Conservation (phyloP, 2,888 invertebrate species). For the Miltochrista miniata region DNA sequence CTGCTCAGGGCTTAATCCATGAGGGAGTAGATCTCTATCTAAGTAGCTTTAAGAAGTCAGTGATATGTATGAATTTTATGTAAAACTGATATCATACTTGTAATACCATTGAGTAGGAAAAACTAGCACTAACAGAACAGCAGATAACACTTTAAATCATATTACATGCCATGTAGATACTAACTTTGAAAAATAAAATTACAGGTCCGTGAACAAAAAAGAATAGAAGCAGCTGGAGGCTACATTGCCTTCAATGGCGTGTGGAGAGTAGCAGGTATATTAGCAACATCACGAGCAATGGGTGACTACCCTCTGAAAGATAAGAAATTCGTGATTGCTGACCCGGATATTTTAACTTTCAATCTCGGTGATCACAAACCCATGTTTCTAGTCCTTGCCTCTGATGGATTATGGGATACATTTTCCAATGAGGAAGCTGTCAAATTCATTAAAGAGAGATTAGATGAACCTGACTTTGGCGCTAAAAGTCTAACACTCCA, state of each 20-base stretch:
- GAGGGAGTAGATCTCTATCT: too few relatives aligned
- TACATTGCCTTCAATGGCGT: slow-evolving; percentile 98
- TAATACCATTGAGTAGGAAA: too few relatives aligned
- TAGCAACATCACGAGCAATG: slow-evolving; percentile 96
- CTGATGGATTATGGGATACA: slow-evolving; percentile 98
- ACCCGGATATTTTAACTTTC: slow-evolving; percentile 97
- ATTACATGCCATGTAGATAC: too few relatives aligned
- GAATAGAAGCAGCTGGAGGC: slow-evolving; percentile 97
- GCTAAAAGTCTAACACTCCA: slow-evolving; percentile 96
- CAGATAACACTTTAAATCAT: too few relatives aligned
- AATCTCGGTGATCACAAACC: slow-evolving; percentile 94
- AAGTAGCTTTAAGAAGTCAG: too few relatives aligned
- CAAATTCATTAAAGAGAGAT: slow-evolving; percentile 92
- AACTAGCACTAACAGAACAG: too few relatives aligned
- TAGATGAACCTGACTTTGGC: slow-evolving; percentile 94
- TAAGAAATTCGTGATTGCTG: slow-evolving; percentile 96
- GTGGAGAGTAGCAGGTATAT: slow-evolving; percentile 97
- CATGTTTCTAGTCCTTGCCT: slow-evolving; percentile 95
- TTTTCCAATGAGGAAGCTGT: slow-evolving; percentile 98
- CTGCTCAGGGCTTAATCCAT: too few relatives aligned
- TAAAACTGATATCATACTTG: too few relatives aligned
- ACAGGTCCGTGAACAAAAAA: slow-evolving; percentile 93
- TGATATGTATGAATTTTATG: too few relatives aligned
- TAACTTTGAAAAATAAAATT: slow-evolving; percentile 18
- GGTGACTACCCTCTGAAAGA: slow-evolving; percentile 98